Conservation (phyloP, 2,888 invertebrate species). For the Sceliomorpha sp. region DNA sequence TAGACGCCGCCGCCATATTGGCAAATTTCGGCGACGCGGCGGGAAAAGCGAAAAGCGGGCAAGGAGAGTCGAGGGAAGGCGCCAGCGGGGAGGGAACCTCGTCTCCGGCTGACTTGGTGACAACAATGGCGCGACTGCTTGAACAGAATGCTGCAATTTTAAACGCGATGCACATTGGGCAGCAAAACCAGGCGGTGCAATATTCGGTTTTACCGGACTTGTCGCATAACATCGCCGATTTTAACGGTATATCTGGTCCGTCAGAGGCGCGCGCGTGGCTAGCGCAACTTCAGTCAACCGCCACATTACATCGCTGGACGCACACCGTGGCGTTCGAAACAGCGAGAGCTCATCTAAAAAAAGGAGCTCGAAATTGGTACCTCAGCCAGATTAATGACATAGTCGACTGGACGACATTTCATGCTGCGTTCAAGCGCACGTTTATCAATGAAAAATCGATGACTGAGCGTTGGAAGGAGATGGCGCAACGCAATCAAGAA, state of each 20-base stretch:
- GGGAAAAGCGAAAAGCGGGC: too few species aligned
- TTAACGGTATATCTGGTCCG: slow-evolving; percentile 9
- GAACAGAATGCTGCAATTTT: too few species aligned
- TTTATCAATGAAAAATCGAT: slow-evolving; percentile 2
- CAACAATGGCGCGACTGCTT: too few species aligned
- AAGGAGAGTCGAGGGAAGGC: too few species aligned
- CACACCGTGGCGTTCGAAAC: slow-evolving; percentile 6
- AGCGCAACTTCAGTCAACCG: background rate
- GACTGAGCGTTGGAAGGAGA: slow-evolving; percentile 34
- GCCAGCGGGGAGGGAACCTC: too few species aligned
- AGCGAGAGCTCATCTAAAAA: slow-evolving; percentile 1
- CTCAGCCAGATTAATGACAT: background rate
- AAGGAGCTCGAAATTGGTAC: slow-evolving; percentile 4
- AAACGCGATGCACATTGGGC: too few species aligned
- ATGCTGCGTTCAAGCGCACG: background rate
- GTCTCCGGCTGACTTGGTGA: too few species aligned
- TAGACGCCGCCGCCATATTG: too few species aligned
- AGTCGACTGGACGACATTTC: background rate
- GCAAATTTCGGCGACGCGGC: too few species aligned
- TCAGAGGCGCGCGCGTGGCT: slow-evolving; percentile 4
- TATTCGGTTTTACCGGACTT: slow-evolving; percentile 8
- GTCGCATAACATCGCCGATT: slow-evolving; percentile 17
- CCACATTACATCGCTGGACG: slow-evolving; percentile 10
- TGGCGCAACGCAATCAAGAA: slow-evolving; percentile 16
- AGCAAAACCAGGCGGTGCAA: slow-evolving; percentile 5